A percentile compares a stretch with the other conserved stretches of the same genome.
Evolutionary conservation across 2,113 vertebrate species (phyloP).

Genomic region (Myanophis thanlyinensis): DNA sequence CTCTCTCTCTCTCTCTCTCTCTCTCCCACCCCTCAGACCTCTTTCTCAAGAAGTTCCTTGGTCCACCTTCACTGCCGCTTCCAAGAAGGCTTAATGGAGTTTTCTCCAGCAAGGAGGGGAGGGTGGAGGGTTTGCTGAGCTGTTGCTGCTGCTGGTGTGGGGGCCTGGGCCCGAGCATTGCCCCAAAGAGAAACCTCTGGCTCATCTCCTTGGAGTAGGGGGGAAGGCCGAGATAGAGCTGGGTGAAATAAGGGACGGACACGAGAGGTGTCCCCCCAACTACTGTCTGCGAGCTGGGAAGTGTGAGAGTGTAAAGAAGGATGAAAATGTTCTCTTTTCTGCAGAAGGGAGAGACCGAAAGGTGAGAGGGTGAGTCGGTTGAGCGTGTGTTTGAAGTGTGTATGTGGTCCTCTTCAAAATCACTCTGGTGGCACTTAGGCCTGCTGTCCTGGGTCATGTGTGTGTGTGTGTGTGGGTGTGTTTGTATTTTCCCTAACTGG

Average conservation of each 20-base stretch:
- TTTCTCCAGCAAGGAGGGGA: not conserved
- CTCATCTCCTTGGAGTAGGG: not conserved
- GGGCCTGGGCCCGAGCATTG: not conserved
- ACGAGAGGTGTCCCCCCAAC: not conserved
- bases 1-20: not conserved
- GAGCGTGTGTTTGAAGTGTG: not conserved
- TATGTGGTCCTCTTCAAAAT: not conserved
- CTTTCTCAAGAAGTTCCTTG: constrained; percentile 2
- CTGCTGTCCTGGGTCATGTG: not conserved
- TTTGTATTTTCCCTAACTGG: not conserved
- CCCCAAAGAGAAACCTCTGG: not conserved
- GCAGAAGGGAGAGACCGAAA: not conserved
- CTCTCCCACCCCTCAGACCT: not conserved
- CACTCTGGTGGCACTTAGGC: constrained; percentile 16
- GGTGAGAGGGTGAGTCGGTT: not conserved
- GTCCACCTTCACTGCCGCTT: not conserved
- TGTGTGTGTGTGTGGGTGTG: not conserved
- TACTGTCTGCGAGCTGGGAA: not conserved
- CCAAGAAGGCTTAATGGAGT: not conserved
- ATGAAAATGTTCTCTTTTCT: not conserved
- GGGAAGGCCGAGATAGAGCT: not conserved
- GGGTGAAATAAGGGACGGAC: not conserved
- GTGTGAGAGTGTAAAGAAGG: not conserved
- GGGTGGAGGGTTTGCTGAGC: too few species aligned
- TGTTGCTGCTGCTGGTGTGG: too few species aligned